These are phyloP conservation scores for Sus cebifrons DNA, from an alignment of 2,797 vertebrate genomes.

Conservation along the genomic window DNA sequence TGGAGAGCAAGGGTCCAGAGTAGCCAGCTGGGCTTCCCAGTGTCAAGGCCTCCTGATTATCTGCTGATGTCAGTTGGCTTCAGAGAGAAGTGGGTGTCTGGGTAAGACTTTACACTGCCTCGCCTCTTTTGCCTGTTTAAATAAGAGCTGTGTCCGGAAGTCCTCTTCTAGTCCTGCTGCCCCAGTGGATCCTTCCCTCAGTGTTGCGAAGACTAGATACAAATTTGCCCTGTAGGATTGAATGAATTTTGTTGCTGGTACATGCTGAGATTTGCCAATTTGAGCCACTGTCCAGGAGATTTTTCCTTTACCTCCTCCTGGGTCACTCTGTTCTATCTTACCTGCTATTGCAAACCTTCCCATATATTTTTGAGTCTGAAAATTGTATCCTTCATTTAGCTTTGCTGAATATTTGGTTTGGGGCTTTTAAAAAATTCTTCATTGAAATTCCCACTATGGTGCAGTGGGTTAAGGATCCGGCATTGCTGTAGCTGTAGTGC, in stretches of 20 bases:
- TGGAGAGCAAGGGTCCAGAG: no score
- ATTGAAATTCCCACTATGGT: no score
- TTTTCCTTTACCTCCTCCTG: neutral
- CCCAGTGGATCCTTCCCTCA: neutral
- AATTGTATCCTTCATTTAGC: neutral
- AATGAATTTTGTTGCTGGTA: neutral
- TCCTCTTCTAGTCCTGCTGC: neutral
- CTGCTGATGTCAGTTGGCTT: no score
- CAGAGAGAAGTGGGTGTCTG: neutral
- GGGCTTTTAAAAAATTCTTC: neutral
- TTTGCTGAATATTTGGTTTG: constrained; percentile 30
- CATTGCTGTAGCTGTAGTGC: no score
- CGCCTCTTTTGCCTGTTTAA: neutral
- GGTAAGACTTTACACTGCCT: neutral
- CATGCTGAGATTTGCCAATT: neutral
- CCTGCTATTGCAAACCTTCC: neutral
- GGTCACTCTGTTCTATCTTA: neutral
- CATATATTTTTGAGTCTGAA: neutral
- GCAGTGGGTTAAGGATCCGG: no score
- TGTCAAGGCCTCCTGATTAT: neutral
- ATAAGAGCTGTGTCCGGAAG: neutral
- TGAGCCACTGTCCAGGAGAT: neutral
- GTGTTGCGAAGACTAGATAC: neutral
- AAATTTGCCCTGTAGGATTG: neutral
- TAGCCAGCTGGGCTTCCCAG: neutral